Conservation (phyloP, 2,113 vertebrate species). For the Catharus fuscescens region DNA sequence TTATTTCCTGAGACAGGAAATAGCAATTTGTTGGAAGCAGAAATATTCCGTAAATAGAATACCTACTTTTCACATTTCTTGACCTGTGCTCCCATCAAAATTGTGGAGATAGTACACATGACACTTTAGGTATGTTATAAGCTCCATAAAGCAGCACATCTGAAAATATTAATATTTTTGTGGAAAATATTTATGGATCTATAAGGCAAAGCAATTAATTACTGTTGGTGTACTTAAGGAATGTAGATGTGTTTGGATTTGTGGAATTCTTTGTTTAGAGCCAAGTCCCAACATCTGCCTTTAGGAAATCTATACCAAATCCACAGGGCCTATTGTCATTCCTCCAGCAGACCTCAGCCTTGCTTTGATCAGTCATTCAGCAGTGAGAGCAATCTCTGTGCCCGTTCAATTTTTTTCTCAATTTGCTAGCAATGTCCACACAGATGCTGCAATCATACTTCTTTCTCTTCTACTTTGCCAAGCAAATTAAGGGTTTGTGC, state of each 20-base stretch:
- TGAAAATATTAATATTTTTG: not conserved
- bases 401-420: not conserved
- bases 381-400: not conserved
- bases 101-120: accelerated
- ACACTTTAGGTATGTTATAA: not conserved
- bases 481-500: not conserved
- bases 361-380: not conserved
- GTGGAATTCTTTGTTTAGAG: not conserved
- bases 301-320: not conserved
- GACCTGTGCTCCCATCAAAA: not conserved
- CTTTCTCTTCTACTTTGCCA: not conserved
- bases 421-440: not conserved
- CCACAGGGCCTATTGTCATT: not conserved
- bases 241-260: not conserved
- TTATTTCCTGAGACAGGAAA: not conserved
- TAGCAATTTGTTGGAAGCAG: not conserved
- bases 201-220: not conserved
- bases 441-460: not conserved
- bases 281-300: not conserved
- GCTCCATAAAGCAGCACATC: not conserved
- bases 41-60: not conserved
- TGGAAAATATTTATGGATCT: not conserved
- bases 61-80: not conserved
- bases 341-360: not conserved
- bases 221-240: not conserved